Evolutionary conservation across 2,113 vertebrate genomes (phyloP).

Genomic region (Penelope pileata): DNA sequence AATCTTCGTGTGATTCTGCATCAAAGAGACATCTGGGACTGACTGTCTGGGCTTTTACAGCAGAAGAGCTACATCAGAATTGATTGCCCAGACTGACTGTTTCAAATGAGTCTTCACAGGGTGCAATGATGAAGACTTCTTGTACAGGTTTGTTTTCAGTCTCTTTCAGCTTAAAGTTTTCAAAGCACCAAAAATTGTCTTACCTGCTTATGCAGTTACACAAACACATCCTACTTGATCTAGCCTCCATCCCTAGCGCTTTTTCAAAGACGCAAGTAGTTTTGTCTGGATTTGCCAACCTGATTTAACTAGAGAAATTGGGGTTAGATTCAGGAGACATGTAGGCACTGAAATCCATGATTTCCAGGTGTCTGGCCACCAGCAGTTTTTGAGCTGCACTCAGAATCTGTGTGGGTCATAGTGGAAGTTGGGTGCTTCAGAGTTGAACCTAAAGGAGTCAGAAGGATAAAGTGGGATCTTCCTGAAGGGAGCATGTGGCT

Average conservation of each 20-base stretch:
- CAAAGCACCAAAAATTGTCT: slow-evolving; percentile 7
- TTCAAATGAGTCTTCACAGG: background rate
- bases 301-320: background rate
- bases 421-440: accelerated
- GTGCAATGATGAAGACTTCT: background rate
- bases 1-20: slow-evolving; percentile 12
- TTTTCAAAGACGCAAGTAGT: background rate
- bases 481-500: background rate
- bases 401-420: accelerated
- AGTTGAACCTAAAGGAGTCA: background rate
- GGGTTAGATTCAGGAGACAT: background rate
- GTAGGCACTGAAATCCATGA: background rate
- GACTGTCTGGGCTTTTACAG: slow-evolving; percentile 8
- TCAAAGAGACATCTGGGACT: slow-evolving; percentile 33
- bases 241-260: background rate
- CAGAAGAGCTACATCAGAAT: background rate
- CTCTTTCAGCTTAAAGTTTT: background rate
- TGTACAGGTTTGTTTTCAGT: background rate
- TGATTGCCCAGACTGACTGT: slow-evolving; percentile 12
- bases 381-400: background rate
- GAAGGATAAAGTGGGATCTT: background rate
- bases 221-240: background rate
- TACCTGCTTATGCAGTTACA: background rate
- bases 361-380: background rate
- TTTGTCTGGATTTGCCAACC: background rate